These are phyloP conservation scores for Parazoanthus atlanticus DNA, from an alignment of 92 coral and sea anemone genomes.

Conservation along the genomic window DNA sequence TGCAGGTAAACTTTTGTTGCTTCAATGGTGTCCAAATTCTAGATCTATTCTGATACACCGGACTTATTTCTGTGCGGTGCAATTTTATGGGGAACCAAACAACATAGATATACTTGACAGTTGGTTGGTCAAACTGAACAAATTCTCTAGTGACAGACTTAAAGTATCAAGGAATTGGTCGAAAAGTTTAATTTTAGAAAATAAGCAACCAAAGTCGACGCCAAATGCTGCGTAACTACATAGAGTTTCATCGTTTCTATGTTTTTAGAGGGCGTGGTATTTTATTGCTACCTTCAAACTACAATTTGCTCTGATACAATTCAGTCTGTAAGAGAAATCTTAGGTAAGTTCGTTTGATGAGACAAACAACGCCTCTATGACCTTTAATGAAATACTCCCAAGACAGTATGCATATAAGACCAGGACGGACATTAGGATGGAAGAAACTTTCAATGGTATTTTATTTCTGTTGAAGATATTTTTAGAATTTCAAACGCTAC, in stretches of 20 bases:
- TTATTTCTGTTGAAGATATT: background rate
- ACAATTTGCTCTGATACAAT: background rate
- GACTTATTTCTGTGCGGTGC: background rate
- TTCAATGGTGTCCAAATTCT: background rate
- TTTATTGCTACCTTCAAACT: background rate
- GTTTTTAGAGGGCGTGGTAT: background rate
- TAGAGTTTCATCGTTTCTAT: background rate
- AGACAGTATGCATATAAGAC: background rate
- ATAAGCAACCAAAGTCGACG: background rate
- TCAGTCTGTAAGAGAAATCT: background rate
- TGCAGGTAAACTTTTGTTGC: conserved; percentile 30
- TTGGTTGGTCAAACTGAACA: background rate
- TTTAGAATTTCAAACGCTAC: background rate
- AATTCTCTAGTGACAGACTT: background rate
- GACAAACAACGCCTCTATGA: background rate
- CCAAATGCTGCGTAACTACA: background rate
- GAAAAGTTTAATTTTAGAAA: background rate
- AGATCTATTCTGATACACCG: background rate
- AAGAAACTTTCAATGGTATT: background rate
- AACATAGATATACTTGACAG: too few species aligned
- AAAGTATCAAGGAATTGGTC: background rate
- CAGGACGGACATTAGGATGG: background rate
- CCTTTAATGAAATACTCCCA: background rate
- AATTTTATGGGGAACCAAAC: too few species aligned
- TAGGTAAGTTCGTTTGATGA: background rate